phyloP scores from a whole-genome alignment of 1,140 invertebrate species.

The Cyclina sinensis region DNA sequence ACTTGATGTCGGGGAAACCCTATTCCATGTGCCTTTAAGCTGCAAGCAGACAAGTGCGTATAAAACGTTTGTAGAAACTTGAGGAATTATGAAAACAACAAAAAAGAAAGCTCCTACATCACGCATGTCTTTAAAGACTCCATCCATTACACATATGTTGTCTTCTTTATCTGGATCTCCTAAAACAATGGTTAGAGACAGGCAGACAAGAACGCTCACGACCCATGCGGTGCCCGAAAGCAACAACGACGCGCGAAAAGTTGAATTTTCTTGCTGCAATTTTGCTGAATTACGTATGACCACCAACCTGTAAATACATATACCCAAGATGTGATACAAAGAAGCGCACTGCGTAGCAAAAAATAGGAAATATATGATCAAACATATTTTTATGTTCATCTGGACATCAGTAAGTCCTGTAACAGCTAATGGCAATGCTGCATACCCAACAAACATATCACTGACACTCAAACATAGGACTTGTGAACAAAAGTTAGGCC shows the following conservation, averaged over 20 bases:
- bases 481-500: no score
- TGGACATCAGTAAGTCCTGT: background rate
- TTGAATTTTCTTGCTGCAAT: background rate
- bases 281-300: background rate
- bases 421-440: background rate
- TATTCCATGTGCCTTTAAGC: background rate
- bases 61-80: constrained; percentile 6
- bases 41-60: background rate
- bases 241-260: background rate
- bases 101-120: background rate
- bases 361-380: no score
- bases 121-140: background rate
- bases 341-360: background rate
- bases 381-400: background rate
- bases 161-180: background rate
- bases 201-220: background rate
- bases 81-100: background rate
- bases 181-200: background rate
- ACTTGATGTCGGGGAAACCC: background rate
- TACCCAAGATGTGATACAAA: background rate
- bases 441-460: background rate
- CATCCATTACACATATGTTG: background rate
- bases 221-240: background rate
- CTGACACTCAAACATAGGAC: background rate
- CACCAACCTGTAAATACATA: background rate